Percentiles rank a stretch among this genome's conserved stretches.
Evolutionary conservation across 2,797 vertebrate species (phyloP).

Genomic region (Pseudochirops cupreus): DNA sequence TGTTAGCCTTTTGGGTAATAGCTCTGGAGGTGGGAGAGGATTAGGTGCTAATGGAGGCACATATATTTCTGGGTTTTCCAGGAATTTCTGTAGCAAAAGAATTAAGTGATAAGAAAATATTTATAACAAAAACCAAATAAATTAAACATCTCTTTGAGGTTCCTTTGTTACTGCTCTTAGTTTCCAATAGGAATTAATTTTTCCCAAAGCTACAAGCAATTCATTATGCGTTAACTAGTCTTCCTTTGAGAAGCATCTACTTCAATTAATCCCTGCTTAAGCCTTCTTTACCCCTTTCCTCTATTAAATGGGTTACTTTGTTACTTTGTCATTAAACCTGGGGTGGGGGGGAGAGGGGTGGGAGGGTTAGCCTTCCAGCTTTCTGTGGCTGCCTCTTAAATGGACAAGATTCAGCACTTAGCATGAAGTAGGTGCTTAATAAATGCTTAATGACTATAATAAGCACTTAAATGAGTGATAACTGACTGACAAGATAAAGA

Average conservation of each 20-base stretch:
- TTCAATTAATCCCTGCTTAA: not conserved
- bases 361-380: not conserved
- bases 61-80: conserved; percentile 90
- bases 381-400: conserved; percentile 30
- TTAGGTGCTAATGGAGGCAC: conserved; percentile 89
- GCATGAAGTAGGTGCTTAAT: not conserved
- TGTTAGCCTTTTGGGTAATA: conserved; percentile 90
- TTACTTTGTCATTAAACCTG: not conserved
- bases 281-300: not conserved
- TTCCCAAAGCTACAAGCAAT: not conserved
- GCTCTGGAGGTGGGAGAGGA: conserved; percentile 87
- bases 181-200: not conserved
- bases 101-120: not conserved
- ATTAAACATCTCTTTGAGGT: not conserved
- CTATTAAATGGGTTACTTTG: not conserved
- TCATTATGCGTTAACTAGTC: not conserved
- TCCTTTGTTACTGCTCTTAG: not conserved
- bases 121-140: not conserved
- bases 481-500: not conserved
- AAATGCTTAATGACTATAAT: not conserved
- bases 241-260: not conserved
- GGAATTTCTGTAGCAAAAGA: conserved; percentile 89
- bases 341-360: not conserved
- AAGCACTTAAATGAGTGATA: not conserved
- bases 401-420: not conserved